Evolutionary conservation across 2,888 invertebrate genomes (phyloP).

Genomic region (Dascillus cervinus): DNA sequence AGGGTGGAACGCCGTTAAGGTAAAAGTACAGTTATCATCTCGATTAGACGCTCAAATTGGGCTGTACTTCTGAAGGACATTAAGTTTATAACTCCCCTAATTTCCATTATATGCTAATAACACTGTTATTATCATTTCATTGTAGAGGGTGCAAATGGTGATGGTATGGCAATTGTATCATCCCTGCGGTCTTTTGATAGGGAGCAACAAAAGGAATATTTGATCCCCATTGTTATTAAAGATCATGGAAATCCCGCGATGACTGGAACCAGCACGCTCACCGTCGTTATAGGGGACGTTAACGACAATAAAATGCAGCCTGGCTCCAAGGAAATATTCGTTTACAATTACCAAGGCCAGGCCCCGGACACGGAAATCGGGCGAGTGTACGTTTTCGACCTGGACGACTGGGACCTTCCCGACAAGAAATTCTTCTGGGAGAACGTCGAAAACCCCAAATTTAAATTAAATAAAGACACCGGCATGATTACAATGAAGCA

Average conservation of each 20-base stretch:
- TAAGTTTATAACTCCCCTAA: slow-evolving; percentile 8
- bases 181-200: slow-evolving; percentile 89
- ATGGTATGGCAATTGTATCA: slow-evolving; percentile 96
- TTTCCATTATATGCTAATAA: slow-evolving; percentile 7
- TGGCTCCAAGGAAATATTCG: slow-evolving; percentile 93
- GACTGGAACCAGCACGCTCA: slow-evolving; percentile 92
- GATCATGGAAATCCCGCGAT: slow-evolving; percentile 95
- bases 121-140: slow-evolving; percentile 11
- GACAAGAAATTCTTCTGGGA: slow-evolving; percentile 98
- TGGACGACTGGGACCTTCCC: slow-evolving; percentile 97
- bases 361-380: slow-evolving; percentile 86
- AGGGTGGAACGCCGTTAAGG: too few species aligned
- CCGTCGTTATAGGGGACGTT: slow-evolving; percentile 94
- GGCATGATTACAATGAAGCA: slow-evolving; percentile 95
- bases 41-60: slow-evolving; percentile 1
- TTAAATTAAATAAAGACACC: slow-evolving; percentile 82
- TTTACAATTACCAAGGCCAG: slow-evolving; percentile 92
- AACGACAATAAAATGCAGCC: slow-evolving; percentile 99
- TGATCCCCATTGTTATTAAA: slow-evolving; percentile 94
- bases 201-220: slow-evolving; percentile 92
- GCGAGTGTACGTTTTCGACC: slow-evolving; percentile 91
- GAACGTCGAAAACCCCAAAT: slow-evolving; percentile 74
- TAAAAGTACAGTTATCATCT: too few species aligned
- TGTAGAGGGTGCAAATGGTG: slow-evolving; percentile 90
- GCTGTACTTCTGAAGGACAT: slow-evolving; percentile 5